These are phyloP conservation scores for Callipepla squamata DNA, from an alignment of 2,113 vertebrate genomes.

Conservation along the genomic window DNA sequence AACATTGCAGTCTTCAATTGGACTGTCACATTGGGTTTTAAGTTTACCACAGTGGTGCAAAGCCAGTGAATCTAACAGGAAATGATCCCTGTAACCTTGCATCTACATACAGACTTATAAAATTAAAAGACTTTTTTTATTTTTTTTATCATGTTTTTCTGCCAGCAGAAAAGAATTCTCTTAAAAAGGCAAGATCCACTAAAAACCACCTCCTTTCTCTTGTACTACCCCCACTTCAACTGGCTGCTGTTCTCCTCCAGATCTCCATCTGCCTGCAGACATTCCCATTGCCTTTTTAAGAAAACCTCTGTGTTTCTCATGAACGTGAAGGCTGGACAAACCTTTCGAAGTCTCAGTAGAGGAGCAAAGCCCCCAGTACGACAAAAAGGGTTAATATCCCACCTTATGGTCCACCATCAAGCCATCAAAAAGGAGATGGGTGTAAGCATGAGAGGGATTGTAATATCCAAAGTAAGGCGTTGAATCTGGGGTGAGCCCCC, in stretches of 20 bases:
- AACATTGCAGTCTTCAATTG: conserved; percentile 16
- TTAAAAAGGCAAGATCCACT: conserved; percentile 40
- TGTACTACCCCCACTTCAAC: background rate
- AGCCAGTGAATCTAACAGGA: background rate
- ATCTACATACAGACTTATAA: conserved; percentile 10
- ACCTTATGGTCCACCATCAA: background rate
- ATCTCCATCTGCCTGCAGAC: background rate
- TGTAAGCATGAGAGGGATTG: background rate
- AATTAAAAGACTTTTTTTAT: conserved; percentile 37
- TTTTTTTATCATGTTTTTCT: conserved; percentile 43
- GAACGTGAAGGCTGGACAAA: background rate
- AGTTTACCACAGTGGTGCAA: conserved; percentile 23
- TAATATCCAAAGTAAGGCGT: background rate
- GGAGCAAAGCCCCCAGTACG: background rate
- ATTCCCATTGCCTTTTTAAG: conserved; percentile 35
- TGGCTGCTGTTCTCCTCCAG: background rate
- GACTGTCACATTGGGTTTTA: conserved; percentile 43
- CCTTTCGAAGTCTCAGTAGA: background rate
- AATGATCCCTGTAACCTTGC: background rate
- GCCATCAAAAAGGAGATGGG: background rate
- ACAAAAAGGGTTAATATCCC: background rate
- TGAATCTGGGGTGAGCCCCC: background rate
- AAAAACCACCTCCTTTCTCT: background rate
- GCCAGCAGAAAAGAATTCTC: conserved; percentile 66
- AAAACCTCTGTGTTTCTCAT: background rate